A percentile compares a stretch with the other conserved stretches of the same genome.
Conservation (phyloP, 2,797 vertebrate genomes). For the Scolopax rusticola region DNA sequence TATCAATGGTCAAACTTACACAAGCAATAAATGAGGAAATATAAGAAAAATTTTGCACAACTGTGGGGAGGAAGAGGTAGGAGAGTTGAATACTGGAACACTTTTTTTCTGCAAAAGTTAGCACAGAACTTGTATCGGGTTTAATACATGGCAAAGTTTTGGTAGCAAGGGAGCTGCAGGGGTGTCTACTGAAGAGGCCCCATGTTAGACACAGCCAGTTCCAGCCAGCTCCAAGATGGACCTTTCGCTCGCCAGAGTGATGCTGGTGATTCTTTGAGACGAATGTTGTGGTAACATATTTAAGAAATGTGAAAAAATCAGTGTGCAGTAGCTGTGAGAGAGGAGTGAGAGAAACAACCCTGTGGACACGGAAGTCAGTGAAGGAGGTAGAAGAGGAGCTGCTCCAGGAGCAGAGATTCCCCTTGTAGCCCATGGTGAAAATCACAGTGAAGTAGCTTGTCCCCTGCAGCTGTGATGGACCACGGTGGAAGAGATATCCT, state of each 20-base stretch:
- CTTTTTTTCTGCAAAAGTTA: not conserved
- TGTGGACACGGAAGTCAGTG: no score
- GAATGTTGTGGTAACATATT: no score
- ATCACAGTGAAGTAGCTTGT: not conserved
- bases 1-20: not conserved
- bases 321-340: no score
- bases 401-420: not conserved
- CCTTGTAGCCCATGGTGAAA: rapidly evolving
- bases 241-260: not conserved
- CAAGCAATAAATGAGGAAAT: not conserved
- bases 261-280: not conserved
- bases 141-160: not conserved
- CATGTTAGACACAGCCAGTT: rapidly evolving
- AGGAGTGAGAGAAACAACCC: not conserved
- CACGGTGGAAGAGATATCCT: not conserved
- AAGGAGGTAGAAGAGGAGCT: not conserved
- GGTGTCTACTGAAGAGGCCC: not conserved
- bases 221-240: not conserved
- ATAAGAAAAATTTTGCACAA: not conserved
- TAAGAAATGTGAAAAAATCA: not conserved
- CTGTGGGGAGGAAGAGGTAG: not conserved
- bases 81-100: not conserved
- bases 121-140: not conserved
- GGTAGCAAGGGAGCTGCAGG: not conserved
- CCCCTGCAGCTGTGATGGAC: not conserved